Evolutionary conservation across 92 coral and sea anemone species (phyloP).

Genomic region (Nematostella vectensis): DNA sequence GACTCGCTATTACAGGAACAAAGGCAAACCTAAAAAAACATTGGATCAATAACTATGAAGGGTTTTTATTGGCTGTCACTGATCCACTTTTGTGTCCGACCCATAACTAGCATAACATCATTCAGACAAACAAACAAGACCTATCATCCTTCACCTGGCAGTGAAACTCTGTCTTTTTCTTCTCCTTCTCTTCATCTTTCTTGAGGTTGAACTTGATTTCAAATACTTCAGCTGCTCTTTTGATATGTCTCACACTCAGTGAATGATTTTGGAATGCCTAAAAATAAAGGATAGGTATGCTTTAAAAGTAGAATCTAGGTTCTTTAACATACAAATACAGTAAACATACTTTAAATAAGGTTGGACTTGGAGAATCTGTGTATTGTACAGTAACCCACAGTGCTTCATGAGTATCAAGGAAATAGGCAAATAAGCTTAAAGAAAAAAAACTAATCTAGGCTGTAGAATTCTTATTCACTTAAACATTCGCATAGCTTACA

Average conservation of each 20-base stretch:
- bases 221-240: constrained; percentile 65
- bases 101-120: no score
- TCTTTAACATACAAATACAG: neutral
- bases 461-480: no score
- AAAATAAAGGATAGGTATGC: constrained; percentile 1
- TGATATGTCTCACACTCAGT: constrained; percentile 58
- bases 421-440: no score
- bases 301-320: neutral
- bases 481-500: no score
- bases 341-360: no score
- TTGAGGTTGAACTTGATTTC: constrained; percentile 48
- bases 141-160: constrained; percentile 72
- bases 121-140: no score
- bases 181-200: constrained; percentile 66
- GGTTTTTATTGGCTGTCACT: no score
- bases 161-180: constrained; percentile 27
- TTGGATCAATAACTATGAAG: neutral
- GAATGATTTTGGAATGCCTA: constrained; percentile 72
- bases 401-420: no score
- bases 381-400: no score
- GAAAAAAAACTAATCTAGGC: no score
- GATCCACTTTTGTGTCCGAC: no score
- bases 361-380: no score
- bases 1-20: constrained; percentile 80
- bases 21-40: constrained; percentile 60